Percentiles rank a stretch among this genome's conserved stretches.
phyloP scores from a whole-genome alignment of 2,888 invertebrate genomes.

The Dolomedes plantarius region DNA sequence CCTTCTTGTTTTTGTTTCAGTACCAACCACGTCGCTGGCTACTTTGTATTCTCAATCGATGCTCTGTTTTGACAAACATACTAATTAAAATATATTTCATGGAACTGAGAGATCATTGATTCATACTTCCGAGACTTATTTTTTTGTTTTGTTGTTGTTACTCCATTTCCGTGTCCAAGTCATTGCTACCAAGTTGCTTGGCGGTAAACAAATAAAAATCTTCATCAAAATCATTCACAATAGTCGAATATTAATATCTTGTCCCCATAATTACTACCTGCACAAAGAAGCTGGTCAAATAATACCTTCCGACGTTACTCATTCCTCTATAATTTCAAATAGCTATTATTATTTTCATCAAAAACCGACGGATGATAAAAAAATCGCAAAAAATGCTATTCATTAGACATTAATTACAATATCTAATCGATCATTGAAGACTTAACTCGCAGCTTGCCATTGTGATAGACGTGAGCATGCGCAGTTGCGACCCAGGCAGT shows the following conservation, averaged over 20 bases:
- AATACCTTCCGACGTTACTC: neutral
- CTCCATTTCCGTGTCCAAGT: neutral
- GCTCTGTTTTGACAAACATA: neutral
- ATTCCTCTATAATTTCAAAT: neutral
- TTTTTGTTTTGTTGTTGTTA: no score
- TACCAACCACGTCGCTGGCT: no score
- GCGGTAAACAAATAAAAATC: neutral
- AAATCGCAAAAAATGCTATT: neutral
- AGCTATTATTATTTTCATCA: slow-evolving; percentile 12
- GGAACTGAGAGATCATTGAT: neutral
- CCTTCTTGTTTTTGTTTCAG: no score
- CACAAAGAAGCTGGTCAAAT: neutral
- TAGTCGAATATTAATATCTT: neutral
- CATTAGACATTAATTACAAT: slow-evolving; percentile 12
- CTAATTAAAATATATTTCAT: neutral
- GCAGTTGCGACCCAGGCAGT: neutral
- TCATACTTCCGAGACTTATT: neutral
- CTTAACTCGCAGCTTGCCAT: neutral
- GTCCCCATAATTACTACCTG: neutral
- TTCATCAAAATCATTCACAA: neutral
- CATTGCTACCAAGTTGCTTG: neutral
- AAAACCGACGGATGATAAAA: slow-evolving; percentile 2
- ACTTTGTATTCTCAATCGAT: no score
- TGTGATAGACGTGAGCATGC: neutral
- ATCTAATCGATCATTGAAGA: slow-evolving; percentile 9